phyloP scores from a whole-genome alignment of 2,888 invertebrate genomes.

The Anaspis maculata region DNA sequence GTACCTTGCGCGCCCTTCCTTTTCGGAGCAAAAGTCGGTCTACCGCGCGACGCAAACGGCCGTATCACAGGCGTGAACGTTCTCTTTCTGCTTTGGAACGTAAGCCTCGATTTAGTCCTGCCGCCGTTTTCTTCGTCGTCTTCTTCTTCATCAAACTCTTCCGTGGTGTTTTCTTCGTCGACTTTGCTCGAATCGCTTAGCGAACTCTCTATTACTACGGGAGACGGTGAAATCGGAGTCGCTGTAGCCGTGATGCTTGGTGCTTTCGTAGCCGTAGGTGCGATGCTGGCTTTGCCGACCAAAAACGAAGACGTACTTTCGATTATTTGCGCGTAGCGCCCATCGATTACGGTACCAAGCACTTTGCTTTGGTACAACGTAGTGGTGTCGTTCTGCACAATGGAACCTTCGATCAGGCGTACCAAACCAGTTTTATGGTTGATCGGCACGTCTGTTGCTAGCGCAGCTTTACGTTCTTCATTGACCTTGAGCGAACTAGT shows the following conservation, averaged over 20 bases:
- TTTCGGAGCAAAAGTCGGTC: slow-evolving; percentile 78
- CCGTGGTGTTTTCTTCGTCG: slow-evolving; percentile 42
- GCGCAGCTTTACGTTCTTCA: slow-evolving; percentile 45
- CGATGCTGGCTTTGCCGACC: slow-evolving; percentile 42
- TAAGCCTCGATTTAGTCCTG: slow-evolving; percentile 57
- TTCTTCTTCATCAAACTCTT: slow-evolving; percentile 42
- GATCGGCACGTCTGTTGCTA: slow-evolving; percentile 38
- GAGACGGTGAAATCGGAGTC: slow-evolving; percentile 48
- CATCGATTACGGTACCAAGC: slow-evolving; percentile 63
- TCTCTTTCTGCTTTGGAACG: slow-evolving; percentile 63
- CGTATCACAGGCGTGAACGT: slow-evolving; percentile 77
- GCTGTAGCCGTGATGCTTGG: slow-evolving; percentile 34
- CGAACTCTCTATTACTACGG: slow-evolving; percentile 67
- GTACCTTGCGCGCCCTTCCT: slow-evolving; percentile 58
- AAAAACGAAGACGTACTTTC: slow-evolving; percentile 65
- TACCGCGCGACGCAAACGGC: slow-evolving; percentile 73
- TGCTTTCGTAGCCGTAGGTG: slow-evolving; percentile 43
- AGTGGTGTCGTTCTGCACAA: slow-evolving; percentile 57
- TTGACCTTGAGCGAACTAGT: slow-evolving; percentile 58
- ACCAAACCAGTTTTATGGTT: slow-evolving; percentile 60
- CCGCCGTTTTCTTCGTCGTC: slow-evolving; percentile 47
- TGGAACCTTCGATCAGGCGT: slow-evolving; percentile 60
- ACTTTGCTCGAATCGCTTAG: slow-evolving; percentile 48
- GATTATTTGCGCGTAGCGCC: slow-evolving; percentile 68
- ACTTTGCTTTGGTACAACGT: slow-evolving; percentile 66